These are phyloP conservation scores for Theristus sp. DNA, from an alignment of 2,888 invertebrate genomes.

Conservation along the genomic window DNA sequence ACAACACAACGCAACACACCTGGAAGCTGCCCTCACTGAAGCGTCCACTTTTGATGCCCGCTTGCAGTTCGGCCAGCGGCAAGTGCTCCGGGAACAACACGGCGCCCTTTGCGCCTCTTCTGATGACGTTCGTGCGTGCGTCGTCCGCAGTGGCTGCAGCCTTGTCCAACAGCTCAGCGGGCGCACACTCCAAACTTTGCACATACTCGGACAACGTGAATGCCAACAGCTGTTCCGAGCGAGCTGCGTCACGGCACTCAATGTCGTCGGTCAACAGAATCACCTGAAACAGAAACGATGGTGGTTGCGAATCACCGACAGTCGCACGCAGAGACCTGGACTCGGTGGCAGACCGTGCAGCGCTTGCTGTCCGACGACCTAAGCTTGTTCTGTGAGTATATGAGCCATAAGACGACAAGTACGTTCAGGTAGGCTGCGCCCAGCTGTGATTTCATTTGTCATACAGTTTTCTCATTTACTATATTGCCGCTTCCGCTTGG, in stretches of 20 bases:
- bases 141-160: constrained; percentile 33
- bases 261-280: neutral
- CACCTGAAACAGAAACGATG: too few relatives aligned
- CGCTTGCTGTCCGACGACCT: too few relatives aligned
- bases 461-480: too few relatives aligned
- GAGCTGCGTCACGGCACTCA: neutral
- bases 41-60: constrained; percentile 55
- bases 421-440: too few relatives aligned
- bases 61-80: constrained; percentile 53
- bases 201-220: constrained; percentile 44
- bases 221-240: neutral
- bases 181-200: constrained; percentile 44
- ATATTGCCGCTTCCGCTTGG: too few relatives aligned
- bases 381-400: too few relatives aligned
- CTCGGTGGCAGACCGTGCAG: too few relatives aligned
- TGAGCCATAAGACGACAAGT: too few relatives aligned
- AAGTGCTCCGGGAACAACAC: constrained; percentile 58
- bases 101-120: constrained; percentile 1
- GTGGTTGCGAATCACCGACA: too few relatives aligned
- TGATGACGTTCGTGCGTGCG: constrained; percentile 3
- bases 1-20: neutral
- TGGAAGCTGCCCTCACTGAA: constrained; percentile 50
- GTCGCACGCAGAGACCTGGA: too few relatives aligned
- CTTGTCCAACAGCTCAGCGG: constrained; percentile 57
- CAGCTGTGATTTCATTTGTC: too few relatives aligned